These are phyloP conservation scores for Sciurus niger DNA, from an alignment of 2,113 vertebrate genomes.

Conservation along the genomic window DNA sequence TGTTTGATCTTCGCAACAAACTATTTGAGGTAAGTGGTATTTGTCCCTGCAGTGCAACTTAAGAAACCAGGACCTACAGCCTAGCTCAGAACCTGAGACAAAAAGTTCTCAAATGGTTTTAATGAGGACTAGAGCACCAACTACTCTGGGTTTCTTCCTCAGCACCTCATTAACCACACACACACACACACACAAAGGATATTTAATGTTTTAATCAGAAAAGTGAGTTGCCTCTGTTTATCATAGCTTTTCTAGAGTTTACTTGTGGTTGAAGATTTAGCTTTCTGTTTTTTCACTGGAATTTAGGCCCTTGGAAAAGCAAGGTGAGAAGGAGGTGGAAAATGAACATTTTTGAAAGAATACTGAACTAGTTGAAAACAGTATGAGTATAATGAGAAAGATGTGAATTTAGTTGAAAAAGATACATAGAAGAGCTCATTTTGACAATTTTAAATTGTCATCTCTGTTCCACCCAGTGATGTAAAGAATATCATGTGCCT, in stretches of 20 bases:
- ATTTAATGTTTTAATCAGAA: not conserved
- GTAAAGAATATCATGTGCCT: not conserved
- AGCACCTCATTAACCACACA: too few relatives aligned
- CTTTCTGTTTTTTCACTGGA: constrained; percentile 33
- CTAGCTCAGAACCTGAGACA: not conserved
- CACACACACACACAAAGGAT: too few relatives aligned
- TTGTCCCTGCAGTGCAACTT: not conserved
- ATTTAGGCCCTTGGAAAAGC: not conserved
- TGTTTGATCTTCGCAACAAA: not conserved
- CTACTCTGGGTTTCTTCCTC: too few relatives aligned
- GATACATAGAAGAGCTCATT: not conserved
- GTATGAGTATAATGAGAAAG: constrained; percentile 18
- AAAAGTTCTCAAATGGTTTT: not conserved
- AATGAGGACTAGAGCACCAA: not conserved
- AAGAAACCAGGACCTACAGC: not conserved
- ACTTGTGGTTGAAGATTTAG: constrained; percentile 17
- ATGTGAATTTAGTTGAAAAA: constrained; percentile 34
- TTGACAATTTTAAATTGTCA: not conserved
- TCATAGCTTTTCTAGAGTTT: constrained; percentile 13
- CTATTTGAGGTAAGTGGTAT: not conserved
- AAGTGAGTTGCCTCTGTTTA: not conserved
- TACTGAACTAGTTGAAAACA: constrained; percentile 43
- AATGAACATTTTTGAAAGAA: constrained; percentile 47
- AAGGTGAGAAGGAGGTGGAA: not conserved
- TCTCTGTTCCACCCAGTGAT: not conserved